Evolutionary conservation across 2,113 vertebrate species (phyloP).

Genomic region (Indicator indicator): DNA sequence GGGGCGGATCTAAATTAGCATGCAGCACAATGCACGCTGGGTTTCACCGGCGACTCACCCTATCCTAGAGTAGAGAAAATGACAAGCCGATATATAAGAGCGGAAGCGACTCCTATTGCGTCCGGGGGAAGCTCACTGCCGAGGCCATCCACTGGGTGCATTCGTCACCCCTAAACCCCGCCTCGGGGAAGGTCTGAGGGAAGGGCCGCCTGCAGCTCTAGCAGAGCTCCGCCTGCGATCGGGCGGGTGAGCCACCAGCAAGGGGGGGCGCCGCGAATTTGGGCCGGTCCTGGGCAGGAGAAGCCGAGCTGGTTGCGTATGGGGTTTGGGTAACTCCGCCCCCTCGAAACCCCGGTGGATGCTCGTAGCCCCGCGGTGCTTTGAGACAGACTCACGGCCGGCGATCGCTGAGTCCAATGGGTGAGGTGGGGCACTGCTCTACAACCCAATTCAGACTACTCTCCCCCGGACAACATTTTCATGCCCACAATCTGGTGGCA

Average conservation of each 20-base stretch:
- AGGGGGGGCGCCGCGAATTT: background rate
- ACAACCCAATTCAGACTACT: conserved; percentile 72
- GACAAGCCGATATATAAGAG: background rate
- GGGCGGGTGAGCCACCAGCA: conserved; percentile 64
- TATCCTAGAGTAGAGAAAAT: fast-evolving
- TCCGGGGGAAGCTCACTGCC: conserved; percentile 61
- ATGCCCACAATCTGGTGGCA: no score
- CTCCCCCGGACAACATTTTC: background rate
- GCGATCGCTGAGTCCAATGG: conserved; percentile 52
- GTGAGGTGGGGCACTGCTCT: background rate
- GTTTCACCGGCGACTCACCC: fast-evolving
- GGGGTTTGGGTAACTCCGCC: fast-evolving
- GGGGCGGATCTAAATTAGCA: background rate
- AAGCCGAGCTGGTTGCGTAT: background rate
- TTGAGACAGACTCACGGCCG: conserved; percentile 68
- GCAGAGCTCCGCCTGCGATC: background rate
- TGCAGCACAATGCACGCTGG: fast-evolving
- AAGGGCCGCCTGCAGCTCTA: background rate
- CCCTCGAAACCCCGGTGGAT: background rate
- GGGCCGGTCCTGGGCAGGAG: conserved; percentile 48
- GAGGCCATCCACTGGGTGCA: conserved; percentile 42
- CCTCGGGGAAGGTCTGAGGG: conserved; percentile 71
- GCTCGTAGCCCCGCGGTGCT: background rate
- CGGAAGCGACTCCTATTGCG: fast-evolving
- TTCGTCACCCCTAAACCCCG: background rate